These are phyloP conservation scores for Campoletis sonorensis DNA, from an alignment of 1,140 invertebrate species.

Conservation along the genomic window DNA sequence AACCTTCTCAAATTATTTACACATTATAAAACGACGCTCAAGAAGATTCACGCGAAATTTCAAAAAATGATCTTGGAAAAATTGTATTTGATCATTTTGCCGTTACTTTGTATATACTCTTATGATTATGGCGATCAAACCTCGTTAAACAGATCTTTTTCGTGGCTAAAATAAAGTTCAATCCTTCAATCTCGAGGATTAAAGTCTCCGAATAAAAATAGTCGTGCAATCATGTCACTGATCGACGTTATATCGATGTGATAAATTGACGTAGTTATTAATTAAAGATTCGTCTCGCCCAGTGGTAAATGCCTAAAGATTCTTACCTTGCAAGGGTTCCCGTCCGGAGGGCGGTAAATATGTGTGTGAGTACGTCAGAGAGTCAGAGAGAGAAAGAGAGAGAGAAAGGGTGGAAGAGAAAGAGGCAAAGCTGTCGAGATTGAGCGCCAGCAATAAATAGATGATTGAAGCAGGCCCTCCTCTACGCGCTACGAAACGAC, in stretches of 20 bases:
- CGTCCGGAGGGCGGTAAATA: background rate
- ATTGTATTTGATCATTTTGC: too few relatives aligned
- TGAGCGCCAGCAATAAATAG: constrained; percentile 68
- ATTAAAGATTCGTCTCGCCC: constrained; percentile 9
- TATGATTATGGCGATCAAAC: too few relatives aligned
- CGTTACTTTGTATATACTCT: too few relatives aligned
- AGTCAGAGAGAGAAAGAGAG: too few relatives aligned
- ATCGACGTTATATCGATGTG: background rate
- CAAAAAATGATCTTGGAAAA: too few relatives aligned
- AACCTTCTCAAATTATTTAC: too few relatives aligned
- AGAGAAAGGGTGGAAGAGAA: background rate
- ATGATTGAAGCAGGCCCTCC: constrained; percentile 64
- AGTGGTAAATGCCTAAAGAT: constrained; percentile 1
- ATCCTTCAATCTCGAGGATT: background rate
- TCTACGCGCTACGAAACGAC: constrained; percentile 54
- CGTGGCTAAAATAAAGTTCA: background rate
- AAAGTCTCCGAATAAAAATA: background rate
- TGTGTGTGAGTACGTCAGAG: too few relatives aligned
- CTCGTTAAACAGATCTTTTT: too few relatives aligned
- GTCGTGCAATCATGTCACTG: background rate
- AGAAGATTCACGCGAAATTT: too few relatives aligned
- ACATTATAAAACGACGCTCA: too few relatives aligned
- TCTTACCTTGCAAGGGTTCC: background rate
- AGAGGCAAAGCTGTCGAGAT: constrained; percentile 50
- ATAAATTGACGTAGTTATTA: constrained; percentile 26